Conservation (phyloP, 2,888 invertebrate genomes). For the Caenorhabditis drosophilae region DNA sequence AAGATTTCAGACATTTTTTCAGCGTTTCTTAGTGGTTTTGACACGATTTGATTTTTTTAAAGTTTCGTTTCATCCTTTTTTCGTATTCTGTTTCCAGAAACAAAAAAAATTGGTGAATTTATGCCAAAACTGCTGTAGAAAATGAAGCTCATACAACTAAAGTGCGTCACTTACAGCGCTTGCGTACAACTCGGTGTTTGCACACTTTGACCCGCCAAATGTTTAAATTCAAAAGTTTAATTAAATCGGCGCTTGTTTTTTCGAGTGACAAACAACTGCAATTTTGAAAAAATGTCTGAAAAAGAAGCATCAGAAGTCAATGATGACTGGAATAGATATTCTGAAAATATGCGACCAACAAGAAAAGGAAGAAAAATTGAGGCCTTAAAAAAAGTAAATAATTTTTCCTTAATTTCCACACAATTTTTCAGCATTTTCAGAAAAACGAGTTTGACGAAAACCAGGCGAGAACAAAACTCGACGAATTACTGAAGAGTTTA, state of each 20-base stretch:
- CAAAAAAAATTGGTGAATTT: no score
- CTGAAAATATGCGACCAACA: slow-evolving; percentile 46
- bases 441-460: no score
- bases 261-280: background rate
- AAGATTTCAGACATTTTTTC: no score
- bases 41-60: no score
- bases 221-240: background rate
- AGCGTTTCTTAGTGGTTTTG: no score
- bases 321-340: slow-evolving; percentile 47
- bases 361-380: slow-evolving; percentile 40
- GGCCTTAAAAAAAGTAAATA: slow-evolving; percentile 28
- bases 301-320: slow-evolving; percentile 15
- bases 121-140: no score
- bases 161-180: background rate
- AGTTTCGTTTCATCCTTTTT: no score
- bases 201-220: background rate
- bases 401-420: background rate
- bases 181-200: background rate
- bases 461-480: slow-evolving; percentile 24
- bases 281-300: background rate
- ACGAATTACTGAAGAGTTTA: slow-evolving; percentile 9
- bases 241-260: background rate
- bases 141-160: no score
- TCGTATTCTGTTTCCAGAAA: no score
- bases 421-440: background rate